A percentile compares a stretch with the other conserved stretches of the same genome.
Conservation (phyloP, 2,888 invertebrate genomes). For the Chrysolina haemoptera region DNA sequence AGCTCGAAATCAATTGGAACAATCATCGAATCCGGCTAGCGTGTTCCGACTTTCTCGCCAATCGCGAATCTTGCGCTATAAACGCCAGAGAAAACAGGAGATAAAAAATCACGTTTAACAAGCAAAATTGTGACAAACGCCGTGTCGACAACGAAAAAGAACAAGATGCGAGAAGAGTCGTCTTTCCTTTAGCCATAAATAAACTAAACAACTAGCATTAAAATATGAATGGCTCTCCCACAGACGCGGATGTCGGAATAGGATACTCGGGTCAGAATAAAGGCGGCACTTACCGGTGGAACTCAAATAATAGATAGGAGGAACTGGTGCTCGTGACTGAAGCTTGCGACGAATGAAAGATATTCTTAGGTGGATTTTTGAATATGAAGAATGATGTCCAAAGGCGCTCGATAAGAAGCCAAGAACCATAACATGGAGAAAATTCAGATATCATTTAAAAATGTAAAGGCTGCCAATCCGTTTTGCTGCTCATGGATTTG, state of each 20-base stretch:
- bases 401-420: too few species aligned
- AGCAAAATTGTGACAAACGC: slow-evolving; percentile 33
- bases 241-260: slow-evolving; percentile 56
- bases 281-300: slow-evolving; percentile 46
- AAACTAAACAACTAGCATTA: slow-evolving; percentile 30
- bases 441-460: too few species aligned
- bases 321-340: not conserved
- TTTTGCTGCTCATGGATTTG: too few species aligned
- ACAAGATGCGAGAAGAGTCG: slow-evolving; percentile 31
- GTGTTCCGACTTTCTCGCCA: slow-evolving; percentile 26
- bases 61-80: slow-evolving; percentile 23
- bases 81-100: slow-evolving; percentile 10
- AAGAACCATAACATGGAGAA: too few species aligned
- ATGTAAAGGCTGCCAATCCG: too few species aligned
- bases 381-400: too few species aligned
- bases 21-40: slow-evolving; percentile 12
- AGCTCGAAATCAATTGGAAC: slow-evolving; percentile 36
- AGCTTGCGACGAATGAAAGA: not conserved
- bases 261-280: slow-evolving; percentile 57
- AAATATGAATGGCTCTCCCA: slow-evolving; percentile 48
- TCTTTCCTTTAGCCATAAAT: slow-evolving; percentile 32
- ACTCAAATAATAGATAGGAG: not conserved
- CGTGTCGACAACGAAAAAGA: slow-evolving; percentile 22
- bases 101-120: slow-evolving; percentile 24
- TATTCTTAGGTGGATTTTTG: not conserved